Evolutionary conservation across 1,140 invertebrate genomes (phyloP).

Genomic region (Calosoma granatense): DNA sequence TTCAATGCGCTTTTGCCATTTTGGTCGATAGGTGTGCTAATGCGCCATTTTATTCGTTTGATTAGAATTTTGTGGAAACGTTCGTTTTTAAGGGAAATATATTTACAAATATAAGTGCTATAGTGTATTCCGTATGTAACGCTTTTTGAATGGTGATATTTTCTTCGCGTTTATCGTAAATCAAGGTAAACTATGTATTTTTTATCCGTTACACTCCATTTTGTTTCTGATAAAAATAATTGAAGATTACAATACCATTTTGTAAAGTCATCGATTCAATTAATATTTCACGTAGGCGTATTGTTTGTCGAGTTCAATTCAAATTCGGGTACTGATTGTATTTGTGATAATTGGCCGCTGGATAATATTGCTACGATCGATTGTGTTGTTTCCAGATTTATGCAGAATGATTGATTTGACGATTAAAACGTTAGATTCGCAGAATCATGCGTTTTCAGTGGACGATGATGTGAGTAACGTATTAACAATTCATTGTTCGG

Average conservation of each 20-base stretch:
- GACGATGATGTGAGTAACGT: constrained; percentile 70
- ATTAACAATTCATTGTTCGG: constrained; percentile 9
- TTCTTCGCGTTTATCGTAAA: constrained; percentile 3
- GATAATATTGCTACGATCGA: too few relatives aligned
- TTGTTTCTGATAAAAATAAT: constrained; percentile 14
- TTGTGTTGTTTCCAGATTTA: constrained; percentile 14
- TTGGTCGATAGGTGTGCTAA: not conserved
- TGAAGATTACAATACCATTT: not conserved
- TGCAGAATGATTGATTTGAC: constrained; percentile 68
- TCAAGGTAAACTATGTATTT: constrained; percentile 16
- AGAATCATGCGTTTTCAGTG: constrained; percentile 75
- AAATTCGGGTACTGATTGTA: not conserved
- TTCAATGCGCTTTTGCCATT: not conserved
- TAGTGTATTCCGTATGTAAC: not conserved
- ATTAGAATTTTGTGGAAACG: not conserved
- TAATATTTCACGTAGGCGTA: not conserved
- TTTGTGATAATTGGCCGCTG: too few relatives aligned
- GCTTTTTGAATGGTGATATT: not conserved
- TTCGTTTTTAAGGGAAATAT: not conserved
- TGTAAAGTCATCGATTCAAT: not conserved
- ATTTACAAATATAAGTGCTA: not conserved
- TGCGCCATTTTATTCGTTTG: not conserved
- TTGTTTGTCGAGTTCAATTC: not conserved
- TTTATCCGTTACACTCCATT: constrained; percentile 12
- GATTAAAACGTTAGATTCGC: constrained; percentile 88